phyloP scores from a whole-genome alignment of 2,113 vertebrate species.

The Coregonus clupeaformis region DNA sequence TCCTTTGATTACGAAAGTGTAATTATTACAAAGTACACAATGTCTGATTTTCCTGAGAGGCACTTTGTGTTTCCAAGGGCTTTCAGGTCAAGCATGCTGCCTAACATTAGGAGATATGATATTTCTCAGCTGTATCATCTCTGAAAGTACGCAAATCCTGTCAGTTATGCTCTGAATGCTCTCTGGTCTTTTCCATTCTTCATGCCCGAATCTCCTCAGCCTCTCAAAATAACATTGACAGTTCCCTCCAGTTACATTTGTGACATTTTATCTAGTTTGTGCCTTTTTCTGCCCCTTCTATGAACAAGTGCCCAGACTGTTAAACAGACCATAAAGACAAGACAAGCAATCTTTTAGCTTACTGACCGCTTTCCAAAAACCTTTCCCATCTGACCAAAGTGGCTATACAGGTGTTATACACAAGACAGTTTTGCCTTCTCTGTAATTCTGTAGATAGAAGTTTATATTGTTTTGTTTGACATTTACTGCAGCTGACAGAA shows the following conservation, averaged over 20 bases:
- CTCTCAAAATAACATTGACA: slow-evolving; percentile 19
- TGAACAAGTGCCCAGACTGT: background rate
- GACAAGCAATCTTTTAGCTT: background rate
- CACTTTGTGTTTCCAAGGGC: no score
- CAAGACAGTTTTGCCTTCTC: background rate
- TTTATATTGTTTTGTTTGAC: background rate
- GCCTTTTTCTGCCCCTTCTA: background rate
- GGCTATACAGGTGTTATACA: background rate
- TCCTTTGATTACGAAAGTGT: no score
- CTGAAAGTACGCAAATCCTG: no score
- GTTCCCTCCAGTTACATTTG: background rate
- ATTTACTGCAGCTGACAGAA: background rate
- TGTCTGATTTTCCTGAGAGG: no score
- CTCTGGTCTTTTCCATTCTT: no score
- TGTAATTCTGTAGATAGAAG: background rate
- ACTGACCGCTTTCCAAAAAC: background rate
- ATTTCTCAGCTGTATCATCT: no score
- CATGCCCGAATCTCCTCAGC: background rate
- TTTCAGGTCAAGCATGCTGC: no score
- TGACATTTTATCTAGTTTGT: slow-evolving; percentile 16
- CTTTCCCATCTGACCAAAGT: background rate
- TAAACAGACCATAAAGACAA: slow-evolving; percentile 4
- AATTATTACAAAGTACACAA: no score
- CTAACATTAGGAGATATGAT: no score
- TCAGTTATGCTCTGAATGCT: no score